phyloP scores from a whole-genome alignment of 2,113 vertebrate genomes.

The Xyrauchen texanus region DNA sequence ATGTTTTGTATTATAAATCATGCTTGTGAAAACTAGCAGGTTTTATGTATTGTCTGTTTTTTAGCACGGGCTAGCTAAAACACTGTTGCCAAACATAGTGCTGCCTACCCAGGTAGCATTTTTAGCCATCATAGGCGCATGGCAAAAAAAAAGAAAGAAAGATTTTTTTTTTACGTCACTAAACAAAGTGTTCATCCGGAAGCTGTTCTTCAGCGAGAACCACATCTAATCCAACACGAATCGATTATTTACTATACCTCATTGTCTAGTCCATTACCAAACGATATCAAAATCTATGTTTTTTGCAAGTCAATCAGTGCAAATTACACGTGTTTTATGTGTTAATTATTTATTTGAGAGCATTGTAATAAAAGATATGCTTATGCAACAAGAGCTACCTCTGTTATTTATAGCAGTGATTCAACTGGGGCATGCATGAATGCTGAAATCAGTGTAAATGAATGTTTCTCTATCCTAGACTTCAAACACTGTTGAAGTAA shows the following conservation, averaged over 20 bases:
- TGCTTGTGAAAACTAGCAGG: neutral
- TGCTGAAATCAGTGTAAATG: neutral
- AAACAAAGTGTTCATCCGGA: no score
- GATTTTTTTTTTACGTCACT: no score
- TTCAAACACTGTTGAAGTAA: no score
- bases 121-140: no score
- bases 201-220: no score
- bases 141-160: no score
- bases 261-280: no score
- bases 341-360: neutral
- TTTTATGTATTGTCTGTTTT: neutral
- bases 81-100: neutral
- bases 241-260: neutral
- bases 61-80: conserved; percentile 11
- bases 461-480: no score
- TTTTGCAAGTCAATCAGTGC: neutral
- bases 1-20: neutral
- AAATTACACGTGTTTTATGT: neutral
- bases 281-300: neutral
- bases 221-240: neutral
- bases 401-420: neutral
- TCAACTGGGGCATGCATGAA: neutral
- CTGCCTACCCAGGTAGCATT: neutral
- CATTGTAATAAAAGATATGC: neutral
- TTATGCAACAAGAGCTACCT: neutral